Base-by-base conservation (phyloP, 2,797 vertebrate species). In the Parambassis ranga region DNA sequence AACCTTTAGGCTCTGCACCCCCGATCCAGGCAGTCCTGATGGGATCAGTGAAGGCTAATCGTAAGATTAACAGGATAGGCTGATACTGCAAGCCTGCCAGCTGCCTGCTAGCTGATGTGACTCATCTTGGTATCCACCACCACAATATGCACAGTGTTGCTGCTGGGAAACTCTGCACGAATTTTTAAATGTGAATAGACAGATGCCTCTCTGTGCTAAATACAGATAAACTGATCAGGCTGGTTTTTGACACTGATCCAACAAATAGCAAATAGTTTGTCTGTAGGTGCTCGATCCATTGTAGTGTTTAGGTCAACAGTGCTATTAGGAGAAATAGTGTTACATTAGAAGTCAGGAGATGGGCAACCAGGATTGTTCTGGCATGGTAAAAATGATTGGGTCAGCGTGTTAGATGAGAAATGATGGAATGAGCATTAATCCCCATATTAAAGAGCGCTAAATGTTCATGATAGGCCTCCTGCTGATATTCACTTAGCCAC, bases 21-120 rank as follows among this genome's bases (percentile, higher is more conserved):
- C 75, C 87, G 82, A 89, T 89, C 85, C 81, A 86, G 88, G 85
- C 86, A 90, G 87, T 78, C 85, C 89, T 89, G 90, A 91, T 90
- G 85, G 85, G 89, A 91, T 91, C 83, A 89, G 76, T 78, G 81
- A 80, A 70, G 82, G 80, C 85, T 91, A 89, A 91, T 91, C 69
- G 64, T 79, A 73, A 85, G 87, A 87, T 91, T 89, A 90, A 84
- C 75, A 46, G 77, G 79, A 89, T 83, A 77, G 88, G 82, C 88
- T 88, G 82, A 89, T 89, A 83, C 68, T 85, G 85, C 77, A 80
- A 81, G 79, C 79, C 77, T 75, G 63, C 87, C 82, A 88, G 89
- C 86, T 87, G 90, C 82, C 81, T 69, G 65, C 69, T 71, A 50
- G 71, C 80, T 87, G 78, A 83, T 87, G 85, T 88, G 87, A 87